phyloP scores from a whole-genome alignment of 2,888 invertebrate species.

The Lapara coniferarum region DNA sequence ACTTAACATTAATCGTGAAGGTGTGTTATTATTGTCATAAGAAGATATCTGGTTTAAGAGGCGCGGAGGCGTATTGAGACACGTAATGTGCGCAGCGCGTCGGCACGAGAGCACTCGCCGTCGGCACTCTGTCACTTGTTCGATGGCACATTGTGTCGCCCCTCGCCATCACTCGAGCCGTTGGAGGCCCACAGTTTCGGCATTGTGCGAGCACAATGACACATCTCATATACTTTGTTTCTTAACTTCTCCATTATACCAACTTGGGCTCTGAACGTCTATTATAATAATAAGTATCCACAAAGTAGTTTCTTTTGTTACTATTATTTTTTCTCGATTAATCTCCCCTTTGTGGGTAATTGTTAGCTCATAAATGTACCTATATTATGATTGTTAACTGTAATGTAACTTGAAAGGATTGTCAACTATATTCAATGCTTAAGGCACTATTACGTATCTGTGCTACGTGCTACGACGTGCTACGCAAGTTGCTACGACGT shows the following conservation, averaged over 20 bases:
- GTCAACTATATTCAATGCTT: not conserved
- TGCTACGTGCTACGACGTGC: not conserved
- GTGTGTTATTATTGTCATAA: not conserved
- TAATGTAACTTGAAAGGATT: not conserved
- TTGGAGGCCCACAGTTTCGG: not conserved
- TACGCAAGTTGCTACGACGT: not conserved
- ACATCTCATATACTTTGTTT: conserved; percentile 10
- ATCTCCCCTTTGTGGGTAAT: not conserved
- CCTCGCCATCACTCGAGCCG: conserved; percentile 1
- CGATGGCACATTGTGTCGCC: conserved; percentile 14
- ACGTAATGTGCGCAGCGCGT: not conserved
- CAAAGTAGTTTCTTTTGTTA: not conserved
- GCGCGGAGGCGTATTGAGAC: not conserved
- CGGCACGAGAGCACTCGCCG: not conserved
- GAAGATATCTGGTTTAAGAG: not conserved
- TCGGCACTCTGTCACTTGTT: conserved; percentile 11
- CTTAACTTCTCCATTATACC: conserved; percentile 8
- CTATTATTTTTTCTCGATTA: not conserved
- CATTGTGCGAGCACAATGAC: conserved; percentile 16
- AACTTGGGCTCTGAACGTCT: conserved; percentile 1
- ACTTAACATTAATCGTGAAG: too few relatives aligned
- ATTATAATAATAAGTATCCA: not conserved
- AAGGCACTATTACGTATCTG: not conserved
- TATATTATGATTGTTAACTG: not conserved
- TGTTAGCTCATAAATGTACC: not conserved